Evolutionary conservation across 1,140 invertebrate species (phyloP).

Genomic region (Parapsyche elsis): DNA sequence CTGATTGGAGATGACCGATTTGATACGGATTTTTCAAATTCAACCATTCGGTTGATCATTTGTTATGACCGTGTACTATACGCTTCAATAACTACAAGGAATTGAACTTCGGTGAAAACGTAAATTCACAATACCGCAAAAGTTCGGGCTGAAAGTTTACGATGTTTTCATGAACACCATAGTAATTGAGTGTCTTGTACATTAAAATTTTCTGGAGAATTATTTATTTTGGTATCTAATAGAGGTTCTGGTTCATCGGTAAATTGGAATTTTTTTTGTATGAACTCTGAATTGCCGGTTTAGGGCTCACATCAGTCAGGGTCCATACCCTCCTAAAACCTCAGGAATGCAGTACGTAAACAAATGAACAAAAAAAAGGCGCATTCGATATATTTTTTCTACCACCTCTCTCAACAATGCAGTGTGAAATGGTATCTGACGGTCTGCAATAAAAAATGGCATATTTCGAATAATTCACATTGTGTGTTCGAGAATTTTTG

Average conservation of each 20-base stretch:
- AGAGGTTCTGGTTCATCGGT: too few species aligned
- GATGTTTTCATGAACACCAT: too few species aligned
- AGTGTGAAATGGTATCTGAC: slow-evolving; percentile 26
- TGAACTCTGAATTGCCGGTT: neutral
- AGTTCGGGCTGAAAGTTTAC: too few species aligned
- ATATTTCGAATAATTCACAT: slow-evolving; percentile 17
- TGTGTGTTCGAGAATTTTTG: neutral
- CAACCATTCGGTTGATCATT: neutral
- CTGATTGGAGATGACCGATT: neutral
- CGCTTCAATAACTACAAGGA: neutral
- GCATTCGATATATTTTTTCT: slow-evolving; percentile 4
- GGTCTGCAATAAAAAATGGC: neutral
- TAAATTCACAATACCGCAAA: too few species aligned
- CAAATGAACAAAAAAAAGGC: neutral
- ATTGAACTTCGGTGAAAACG: too few species aligned
- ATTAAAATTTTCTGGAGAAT: too few species aligned
- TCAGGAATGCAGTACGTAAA: slow-evolving; percentile 11
- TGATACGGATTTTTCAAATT: neutral
- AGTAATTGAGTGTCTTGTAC: too few species aligned
- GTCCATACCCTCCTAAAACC: slow-evolving; percentile 31
- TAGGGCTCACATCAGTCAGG: neutral
- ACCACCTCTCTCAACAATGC: slow-evolving; percentile 9
- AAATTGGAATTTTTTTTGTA: too few species aligned
- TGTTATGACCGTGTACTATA: too few species aligned
- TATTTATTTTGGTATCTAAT: too few species aligned